Evolutionary conservation across 2,113 vertebrate species (phyloP).

Genomic region (Bubo scandiacus): DNA sequence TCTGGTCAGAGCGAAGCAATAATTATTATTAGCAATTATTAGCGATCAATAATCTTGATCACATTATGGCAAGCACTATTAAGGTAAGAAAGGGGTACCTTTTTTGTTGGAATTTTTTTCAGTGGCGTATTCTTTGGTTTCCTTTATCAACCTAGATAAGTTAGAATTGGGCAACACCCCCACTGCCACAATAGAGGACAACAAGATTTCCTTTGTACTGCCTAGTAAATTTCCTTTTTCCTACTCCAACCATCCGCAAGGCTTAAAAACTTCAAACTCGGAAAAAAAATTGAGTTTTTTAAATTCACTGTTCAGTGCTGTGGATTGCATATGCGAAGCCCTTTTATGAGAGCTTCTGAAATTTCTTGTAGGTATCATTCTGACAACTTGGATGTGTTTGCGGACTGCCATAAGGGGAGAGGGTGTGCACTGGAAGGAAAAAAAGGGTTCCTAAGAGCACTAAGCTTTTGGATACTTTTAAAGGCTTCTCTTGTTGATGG

Average conservation of each 20-base stretch:
- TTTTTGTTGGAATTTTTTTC: constrained; percentile 41
- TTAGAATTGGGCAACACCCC: constrained; percentile 87
- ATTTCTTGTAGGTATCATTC: constrained; percentile 51
- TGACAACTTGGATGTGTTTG: constrained; percentile 36
- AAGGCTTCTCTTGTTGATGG: neutral
- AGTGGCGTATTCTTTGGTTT: constrained; percentile 59
- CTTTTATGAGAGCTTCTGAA: constrained; percentile 62
- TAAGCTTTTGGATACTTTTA: constrained; percentile 41
- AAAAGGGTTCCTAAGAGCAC: neutral
- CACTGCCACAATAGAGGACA: constrained; percentile 84
- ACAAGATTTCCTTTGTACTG: constrained; percentile 90
- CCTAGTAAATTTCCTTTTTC: constrained; percentile 94
- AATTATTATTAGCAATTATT: constrained; percentile 86
- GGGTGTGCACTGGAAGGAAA: constrained; percentile 56
- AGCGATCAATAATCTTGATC: constrained; percentile 82
- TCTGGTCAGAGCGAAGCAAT: constrained; percentile 85
- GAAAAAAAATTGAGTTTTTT: constrained; percentile 80
- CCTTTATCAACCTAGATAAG: constrained; percentile 82
- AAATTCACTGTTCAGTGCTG: constrained; percentile 74
- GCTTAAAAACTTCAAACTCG: constrained; percentile 86
- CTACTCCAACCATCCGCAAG: constrained; percentile 85
- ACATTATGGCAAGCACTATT: constrained; percentile 89
- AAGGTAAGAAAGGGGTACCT: constrained; percentile 84
- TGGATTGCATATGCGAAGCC: constrained; percentile 69
- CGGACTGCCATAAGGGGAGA: constrained; percentile 12